Evolutionary conservation across 2,888 invertebrate genomes (phyloP), one percentile per base, ranked within the genome.

Genomic region (Callyntrura sp.): DNA sequence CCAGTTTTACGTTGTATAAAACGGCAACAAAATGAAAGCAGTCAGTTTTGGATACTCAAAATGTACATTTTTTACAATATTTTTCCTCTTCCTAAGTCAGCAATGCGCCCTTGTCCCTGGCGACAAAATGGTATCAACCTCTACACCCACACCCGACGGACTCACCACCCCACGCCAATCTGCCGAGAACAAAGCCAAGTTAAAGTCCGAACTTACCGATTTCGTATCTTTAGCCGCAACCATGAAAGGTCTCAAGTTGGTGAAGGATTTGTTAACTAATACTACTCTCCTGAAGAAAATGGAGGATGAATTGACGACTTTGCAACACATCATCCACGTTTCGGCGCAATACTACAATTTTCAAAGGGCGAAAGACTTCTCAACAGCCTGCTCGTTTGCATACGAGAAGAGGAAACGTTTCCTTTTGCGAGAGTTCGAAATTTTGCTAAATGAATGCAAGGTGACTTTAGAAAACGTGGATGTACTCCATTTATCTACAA

Each of bases 51-150:
- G n/a, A n/a, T n/a, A n/a, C n/a, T n/a, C n/a, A n/a, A n/a, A n/a
- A n/a, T n/a, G n/a, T n/a, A n/a, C n/a, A n/a, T n/a, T n/a, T n/a
- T n/a, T n/a, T n/a, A n/a, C n/a, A n/a, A n/a, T n/a, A n/a, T n/a
- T n/a, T n/a, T n/a, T n/a, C n/a, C 35, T 25, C 28, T 8, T 65
- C 14, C 6, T 65, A 65, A 12, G 28, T 14, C 35, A 11, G 28
- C 28, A 65, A 12, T 43, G 35, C 17, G 8, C 35, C 6, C 17
- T n/a, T 12, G n/a, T 11, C 2, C 1, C 12, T 12, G 73, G 45
- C 5, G 5, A 0, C 8, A 20, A 35, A 73, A 73, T 73, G 73
- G 3, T 73, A 23, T 73, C 73, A 45, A 73, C 73, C 12, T n/a
- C 73, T 4, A 48, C 48, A 17, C 20, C 0, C 14, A 1, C 45